Evolutionary conservation across 2,888 invertebrate species (phyloP), one percentile per base, ranked within the genome.

Genomic region (Orthosia incerta): DNA sequence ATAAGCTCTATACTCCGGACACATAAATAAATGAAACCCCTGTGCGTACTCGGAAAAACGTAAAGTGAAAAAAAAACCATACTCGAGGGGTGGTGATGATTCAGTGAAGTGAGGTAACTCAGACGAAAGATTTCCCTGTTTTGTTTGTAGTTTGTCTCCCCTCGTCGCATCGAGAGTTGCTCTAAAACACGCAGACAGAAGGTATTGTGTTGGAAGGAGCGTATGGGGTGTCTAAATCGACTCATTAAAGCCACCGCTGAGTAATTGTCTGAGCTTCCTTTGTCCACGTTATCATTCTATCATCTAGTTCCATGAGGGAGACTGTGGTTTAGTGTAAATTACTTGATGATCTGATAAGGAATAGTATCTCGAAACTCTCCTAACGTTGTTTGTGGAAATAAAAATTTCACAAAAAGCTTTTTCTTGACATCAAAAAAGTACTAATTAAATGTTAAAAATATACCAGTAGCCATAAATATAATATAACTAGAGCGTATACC

Each of bases 101-200:
- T 82, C 76, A 80, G 72, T 89, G 86, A 89, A 90, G 89, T 88
- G 88, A 91, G 91, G 92, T 93, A 93, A 92, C 90, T 90, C 91
- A 90, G 90, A 93, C 92, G 92, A 91, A 90, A 90, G 91, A 89
- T 93, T 93, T 93, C 89, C 92, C 90, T 90, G 94, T 94, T 94
- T 93, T 92, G 93, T 93, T 93, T 91, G 90, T 89, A 91, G 90
- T 90, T 83, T 90, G 90, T 92, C 91, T 93, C 94, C 94, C 94
- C 94, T 86, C 77, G 71, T 91, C 87, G 86, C 90, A 90, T 91
- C 90, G 91, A 93, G 93, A 91, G 91, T 87, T 89, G 91, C 89
- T 87, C 87, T 80, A 85, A 89, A 86, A 89, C 90, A 89, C 90
- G 90, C 88, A 91, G 90, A 90, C 88, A 88, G 89, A 89, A 90